Evolutionary conservation across 2,888 invertebrate genomes (phyloP), one percentile per base, ranked within the genome.

Genomic region (Cremastinae sp.): DNA sequence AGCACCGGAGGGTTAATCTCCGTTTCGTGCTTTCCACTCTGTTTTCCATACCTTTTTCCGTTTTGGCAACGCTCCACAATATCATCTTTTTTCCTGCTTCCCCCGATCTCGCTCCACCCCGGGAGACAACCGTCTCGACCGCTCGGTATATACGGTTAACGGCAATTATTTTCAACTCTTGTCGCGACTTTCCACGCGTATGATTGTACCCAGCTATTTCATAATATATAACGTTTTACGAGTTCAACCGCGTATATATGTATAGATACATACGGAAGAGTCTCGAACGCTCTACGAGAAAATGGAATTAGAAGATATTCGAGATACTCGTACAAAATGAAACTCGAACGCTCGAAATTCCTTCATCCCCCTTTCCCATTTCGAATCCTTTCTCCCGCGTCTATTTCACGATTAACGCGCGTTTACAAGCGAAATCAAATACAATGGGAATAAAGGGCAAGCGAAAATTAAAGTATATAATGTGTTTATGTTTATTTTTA

Each of bases 1-100:
- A 59, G 65, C 65, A 64, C 68, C 73, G 59, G 73, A 70, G 61
- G 76, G 69, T 76, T 76, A 76, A 76, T 76, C 76, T 73, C 69
- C 73, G 76, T 73, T 76, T 73, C 59, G 73, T 73, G 73, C 76
- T 73, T 73, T 76, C 69, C 69, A 69, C 69, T 70, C 64, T 73
- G 73, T 76, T 76, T 76, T 76, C 69, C 69, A 73, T 54, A 34
- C 41, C 43, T 61, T 73, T 76, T 64, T 73, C 51, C 61, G 47
- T 59, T 72, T 76, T 76, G 76, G 76, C 76, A 76, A 53, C 28
- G 65, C 38, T 76, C 76, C 76, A 76, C 64, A 18, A 12, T 53
- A 53, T 62, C 59, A 14, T 58, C 53, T 73, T 73, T 73, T 73
- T 16, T 59, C 28, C 41, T 1, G 12, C 12, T 20, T 10, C 34